These are phyloP conservation scores for Tolypeutes matacus DNA, from an alignment of 2,797 vertebrate genomes.

Conservation along the genomic window DNA sequence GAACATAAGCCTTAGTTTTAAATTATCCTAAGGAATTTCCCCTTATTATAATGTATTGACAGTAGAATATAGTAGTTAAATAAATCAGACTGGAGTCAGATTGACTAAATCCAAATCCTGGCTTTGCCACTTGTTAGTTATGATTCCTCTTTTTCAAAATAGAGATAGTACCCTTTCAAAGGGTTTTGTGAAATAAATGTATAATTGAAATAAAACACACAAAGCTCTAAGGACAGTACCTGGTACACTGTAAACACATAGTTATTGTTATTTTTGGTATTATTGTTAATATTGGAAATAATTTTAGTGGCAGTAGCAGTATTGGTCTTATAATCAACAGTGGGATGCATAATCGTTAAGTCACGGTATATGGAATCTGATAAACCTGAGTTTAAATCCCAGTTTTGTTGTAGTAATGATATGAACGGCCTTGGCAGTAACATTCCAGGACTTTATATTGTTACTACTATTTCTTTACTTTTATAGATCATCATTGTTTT, in stretches of 20 bases:
- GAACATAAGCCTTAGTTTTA: background rate
- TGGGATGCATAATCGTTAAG: background rate
- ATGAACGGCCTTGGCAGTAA: background rate
- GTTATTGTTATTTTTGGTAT: background rate
- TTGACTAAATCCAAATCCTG: background rate
- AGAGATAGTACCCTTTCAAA: background rate
- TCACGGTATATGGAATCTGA: background rate
- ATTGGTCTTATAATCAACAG: background rate
- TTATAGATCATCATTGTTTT: slow-evolving; percentile 20
- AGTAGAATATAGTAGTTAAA: background rate
- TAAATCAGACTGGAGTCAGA: background rate
- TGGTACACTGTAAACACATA: background rate
- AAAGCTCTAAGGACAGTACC: background rate
- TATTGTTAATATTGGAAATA: background rate
- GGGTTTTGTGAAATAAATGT: background rate
- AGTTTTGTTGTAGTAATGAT: background rate
- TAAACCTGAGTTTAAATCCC: background rate
- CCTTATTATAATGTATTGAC: background rate
- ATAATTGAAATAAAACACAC: background rate
- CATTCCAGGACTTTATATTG: background rate
- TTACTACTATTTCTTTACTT: background rate
- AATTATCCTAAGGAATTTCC: background rate
- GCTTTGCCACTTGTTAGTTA: background rate
- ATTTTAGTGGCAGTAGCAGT: background rate
- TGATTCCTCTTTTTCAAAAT: slow-evolving; percentile 15